A percentile compares a stretch with the other conserved stretches of the same genome.
Conservation (phyloP, 2,113 vertebrate genomes). For the Anhinga rufa region DNA sequence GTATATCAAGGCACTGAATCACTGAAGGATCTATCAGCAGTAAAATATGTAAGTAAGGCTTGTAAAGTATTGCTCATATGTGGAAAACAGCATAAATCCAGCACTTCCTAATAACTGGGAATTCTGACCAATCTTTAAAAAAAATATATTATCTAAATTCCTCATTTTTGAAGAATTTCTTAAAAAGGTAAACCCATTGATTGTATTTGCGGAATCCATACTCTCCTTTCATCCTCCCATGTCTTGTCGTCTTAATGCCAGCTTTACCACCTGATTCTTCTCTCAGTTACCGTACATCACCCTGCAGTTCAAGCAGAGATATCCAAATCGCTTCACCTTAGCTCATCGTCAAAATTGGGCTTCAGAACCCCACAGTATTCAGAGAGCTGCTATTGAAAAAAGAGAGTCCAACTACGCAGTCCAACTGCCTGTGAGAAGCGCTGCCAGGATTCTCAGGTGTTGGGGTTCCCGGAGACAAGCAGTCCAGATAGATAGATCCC, state of each 20-base stretch:
- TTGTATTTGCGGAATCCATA: not conserved
- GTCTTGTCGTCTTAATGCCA: not conserved
- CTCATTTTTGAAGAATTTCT: not conserved
- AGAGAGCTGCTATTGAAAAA: not conserved
- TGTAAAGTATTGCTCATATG: not conserved
- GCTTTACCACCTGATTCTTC: not conserved
- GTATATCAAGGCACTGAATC: not conserved
- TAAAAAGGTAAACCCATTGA: not conserved
- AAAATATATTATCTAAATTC: not conserved
- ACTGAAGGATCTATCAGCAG: not conserved
- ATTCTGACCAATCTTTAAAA: not conserved
- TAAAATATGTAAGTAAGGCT: not conserved
- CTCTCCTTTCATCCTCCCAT: not conserved
- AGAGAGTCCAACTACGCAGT: not conserved
- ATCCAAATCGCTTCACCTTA: not conserved
- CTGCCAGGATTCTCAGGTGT: fast-evolving
- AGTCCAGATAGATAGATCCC: not conserved
- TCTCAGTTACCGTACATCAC: not conserved
- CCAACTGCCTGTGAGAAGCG: not conserved
- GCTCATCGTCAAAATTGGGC: not conserved
- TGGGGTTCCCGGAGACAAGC: fast-evolving
- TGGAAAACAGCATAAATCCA: not conserved
- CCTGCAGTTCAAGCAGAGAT: not conserved
- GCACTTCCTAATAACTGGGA: not conserved
- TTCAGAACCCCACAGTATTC: not conserved